Evolutionary conservation across 2,888 invertebrate genomes (phyloP), one percentile per base, ranked within the genome.

Genomic region (Euclidia mi): DNA sequence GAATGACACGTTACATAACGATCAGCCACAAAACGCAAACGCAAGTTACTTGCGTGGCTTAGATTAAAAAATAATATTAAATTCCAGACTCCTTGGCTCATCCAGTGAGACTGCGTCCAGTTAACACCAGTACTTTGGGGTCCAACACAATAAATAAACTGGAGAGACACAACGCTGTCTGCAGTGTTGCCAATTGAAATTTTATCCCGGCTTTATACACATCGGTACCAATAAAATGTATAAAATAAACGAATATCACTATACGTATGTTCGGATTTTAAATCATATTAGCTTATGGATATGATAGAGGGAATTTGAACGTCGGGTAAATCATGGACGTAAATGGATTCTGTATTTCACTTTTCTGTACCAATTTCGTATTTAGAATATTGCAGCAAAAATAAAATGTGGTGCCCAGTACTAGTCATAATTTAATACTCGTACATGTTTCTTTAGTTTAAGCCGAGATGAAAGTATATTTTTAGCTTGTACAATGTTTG

Each of bases 81-180:
- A n/a, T n/a, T n/a, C n/a, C n/a, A n/a, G n/a, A n/a, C n/a, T n/a
- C n/a, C n/a, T n/a, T n/a, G n/a, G n/a, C n/a, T n/a, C 58, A 73
- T 88, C 87, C 62, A 89, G 78, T 37, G 40, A 32, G 17, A 37
- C 35, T 57, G 60, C 38, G 68, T 81, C 71, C 48, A 55, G 38
- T 65, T 64, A 68, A 71, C 73, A 71, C 65, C 73, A 83, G 83
- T 89, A 85, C 86, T 87, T 87, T 81, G 76, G 84, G 79, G n/a
- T 84, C 85, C 81, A 85, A 84, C 76, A 89, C 91, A 90, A 93
- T 93, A 94, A 94, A 94, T 93, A 94, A 89, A 92, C 86, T 85
- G 79, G 65, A 76, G 86, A 84, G 89, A 91, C 89, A 88, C 78
- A 71, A 84, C 78, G 81, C 91, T 92, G 93, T 92, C 94, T 90